phyloP scores from a whole-genome alignment of 2,797 vertebrate species.

The Halcyon badia region DNA sequence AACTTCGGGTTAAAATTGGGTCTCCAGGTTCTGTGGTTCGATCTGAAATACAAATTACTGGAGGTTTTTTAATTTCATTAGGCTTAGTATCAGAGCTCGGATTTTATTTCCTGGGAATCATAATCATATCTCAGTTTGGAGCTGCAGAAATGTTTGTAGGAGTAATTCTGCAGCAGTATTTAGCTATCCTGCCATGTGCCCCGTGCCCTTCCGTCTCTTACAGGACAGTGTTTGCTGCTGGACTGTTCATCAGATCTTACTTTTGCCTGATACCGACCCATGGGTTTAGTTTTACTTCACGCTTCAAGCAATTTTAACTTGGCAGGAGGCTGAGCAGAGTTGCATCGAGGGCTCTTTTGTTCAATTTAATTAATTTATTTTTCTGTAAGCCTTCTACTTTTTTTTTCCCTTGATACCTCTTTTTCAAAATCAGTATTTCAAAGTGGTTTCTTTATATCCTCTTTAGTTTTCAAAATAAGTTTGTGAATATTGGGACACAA shows the following conservation, averaged over 20 bases:
- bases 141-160: not conserved
- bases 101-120: not conserved
- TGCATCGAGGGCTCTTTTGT: not conserved
- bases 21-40: not conserved
- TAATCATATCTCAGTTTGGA: not conserved
- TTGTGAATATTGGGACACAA: not conserved
- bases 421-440: not conserved
- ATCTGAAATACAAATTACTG: not conserved
- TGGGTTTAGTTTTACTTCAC: not conserved
- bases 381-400: not conserved
- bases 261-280: not conserved
- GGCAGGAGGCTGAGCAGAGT: not conserved
- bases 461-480: not conserved
- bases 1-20: not conserved
- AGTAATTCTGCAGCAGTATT: not conserved
- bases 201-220: not conserved
- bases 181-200: rapidly evolving
- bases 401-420: not conserved
- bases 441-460: not conserved
- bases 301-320: not conserved
- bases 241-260: not conserved
- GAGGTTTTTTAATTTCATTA: not conserved
- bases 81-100: not conserved
- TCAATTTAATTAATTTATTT: not conserved
- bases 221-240: not conserved